Evolutionary conservation across 2,888 invertebrate genomes (phyloP).

Genomic region (Proisotoma minuta): DNA sequence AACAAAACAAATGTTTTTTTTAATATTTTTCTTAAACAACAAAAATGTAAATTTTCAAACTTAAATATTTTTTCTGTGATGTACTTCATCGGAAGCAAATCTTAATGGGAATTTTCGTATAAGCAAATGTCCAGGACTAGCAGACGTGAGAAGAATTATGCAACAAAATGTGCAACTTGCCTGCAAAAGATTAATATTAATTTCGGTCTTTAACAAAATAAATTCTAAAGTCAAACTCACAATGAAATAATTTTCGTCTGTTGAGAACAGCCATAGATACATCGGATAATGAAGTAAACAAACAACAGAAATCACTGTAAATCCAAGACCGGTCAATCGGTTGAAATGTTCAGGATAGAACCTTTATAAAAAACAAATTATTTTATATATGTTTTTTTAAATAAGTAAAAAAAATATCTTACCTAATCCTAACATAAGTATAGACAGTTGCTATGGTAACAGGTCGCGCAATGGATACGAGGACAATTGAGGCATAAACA

Average conservation of each 20-base stretch:
- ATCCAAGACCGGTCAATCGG: not conserved
- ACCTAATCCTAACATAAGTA: slow-evolving; percentile 1
- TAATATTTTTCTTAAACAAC: too few species aligned
- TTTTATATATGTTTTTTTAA: not conserved
- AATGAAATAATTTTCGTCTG: not conserved
- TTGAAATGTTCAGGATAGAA: slow-evolving; percentile 1
- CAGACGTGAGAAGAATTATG: not conserved
- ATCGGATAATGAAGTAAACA: not conserved
- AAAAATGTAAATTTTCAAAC: too few species aligned
- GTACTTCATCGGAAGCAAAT: not conserved
- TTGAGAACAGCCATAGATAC: not conserved
- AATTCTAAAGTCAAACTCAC: not conserved
- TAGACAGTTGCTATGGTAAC: not conserved
- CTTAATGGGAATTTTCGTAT: not conserved
- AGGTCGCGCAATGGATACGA: not conserved
- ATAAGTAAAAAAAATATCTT: not conserved
- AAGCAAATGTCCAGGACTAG: not conserved
- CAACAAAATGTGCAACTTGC: not conserved
- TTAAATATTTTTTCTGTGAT: not conserved
- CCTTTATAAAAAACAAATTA: not conserved
- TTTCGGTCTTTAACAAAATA: too few species aligned
- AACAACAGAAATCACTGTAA: not conserved
- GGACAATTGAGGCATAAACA: not conserved
- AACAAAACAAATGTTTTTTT: too few species aligned
- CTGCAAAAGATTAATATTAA: not conserved